Evolutionary conservation across 2,113 vertebrate species (phyloP).

Genomic region (Sinocyclocheilus rhinocerous): DNA sequence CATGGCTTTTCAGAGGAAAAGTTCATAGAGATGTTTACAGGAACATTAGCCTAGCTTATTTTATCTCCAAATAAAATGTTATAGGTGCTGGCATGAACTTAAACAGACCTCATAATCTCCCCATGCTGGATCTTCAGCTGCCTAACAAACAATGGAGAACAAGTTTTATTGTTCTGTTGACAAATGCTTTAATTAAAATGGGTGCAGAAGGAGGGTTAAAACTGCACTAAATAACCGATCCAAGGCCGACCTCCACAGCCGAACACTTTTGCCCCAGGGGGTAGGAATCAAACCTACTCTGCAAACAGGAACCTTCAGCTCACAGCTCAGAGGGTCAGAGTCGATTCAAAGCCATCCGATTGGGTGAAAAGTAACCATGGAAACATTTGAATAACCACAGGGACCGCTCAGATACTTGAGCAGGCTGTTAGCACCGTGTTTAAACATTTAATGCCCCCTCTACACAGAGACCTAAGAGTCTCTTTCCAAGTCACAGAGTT

Average conservation of each 20-base stretch:
- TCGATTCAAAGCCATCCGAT: constrained; percentile 15
- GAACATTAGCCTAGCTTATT: constrained; percentile 19
- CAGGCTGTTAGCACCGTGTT: constrained; percentile 26
- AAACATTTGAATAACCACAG: constrained; percentile 41
- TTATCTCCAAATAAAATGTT: constrained; percentile 30
- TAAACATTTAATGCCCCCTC: constrained; percentile 5
- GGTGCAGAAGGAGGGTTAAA: constrained; percentile 14
- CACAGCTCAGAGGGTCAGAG: constrained; percentile 2
- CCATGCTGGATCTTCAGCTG: constrained; percentile 11
- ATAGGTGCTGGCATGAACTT: constrained; percentile 19
- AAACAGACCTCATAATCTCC: not conserved
- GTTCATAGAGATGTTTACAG: constrained; percentile 7
- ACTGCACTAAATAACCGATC: constrained; percentile 10
- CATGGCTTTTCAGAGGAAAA: constrained; percentile 1
- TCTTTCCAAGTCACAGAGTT: constrained; percentile 43
- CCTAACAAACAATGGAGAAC: constrained; percentile 26
- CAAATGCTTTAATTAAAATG: constrained; percentile 40
- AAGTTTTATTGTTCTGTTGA: constrained; percentile 33
- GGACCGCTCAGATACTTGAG: constrained; percentile 1
- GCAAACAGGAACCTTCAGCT: constrained; percentile 28
- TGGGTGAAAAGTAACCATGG: constrained; percentile 30
- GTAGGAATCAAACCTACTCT: constrained; percentile 15
- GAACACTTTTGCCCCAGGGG: not conserved
- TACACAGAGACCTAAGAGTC: constrained; percentile 12
- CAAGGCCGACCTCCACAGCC: not conserved